phyloP scores from a whole-genome alignment of 2,888 invertebrate genomes.

The Parochlus steinenii region DNA sequence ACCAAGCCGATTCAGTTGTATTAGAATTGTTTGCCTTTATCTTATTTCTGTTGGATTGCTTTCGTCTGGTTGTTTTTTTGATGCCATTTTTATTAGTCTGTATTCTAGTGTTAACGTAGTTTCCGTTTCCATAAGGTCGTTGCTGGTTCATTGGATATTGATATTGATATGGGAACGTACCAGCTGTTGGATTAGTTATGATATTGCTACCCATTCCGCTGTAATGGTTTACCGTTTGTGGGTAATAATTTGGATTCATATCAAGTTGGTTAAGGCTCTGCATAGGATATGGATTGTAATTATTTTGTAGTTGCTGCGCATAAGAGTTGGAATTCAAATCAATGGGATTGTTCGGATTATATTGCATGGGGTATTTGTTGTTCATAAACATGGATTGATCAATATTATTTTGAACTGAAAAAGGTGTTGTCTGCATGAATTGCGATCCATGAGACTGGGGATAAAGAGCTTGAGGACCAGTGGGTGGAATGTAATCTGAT shows the following conservation, averaged over 20 bases:
- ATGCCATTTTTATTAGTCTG: not conserved
- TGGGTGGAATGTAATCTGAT: slow-evolving; percentile 4
- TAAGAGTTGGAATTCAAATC: too few species aligned
- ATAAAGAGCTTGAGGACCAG: not conserved
- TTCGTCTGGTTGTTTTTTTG: slow-evolving; percentile 1
- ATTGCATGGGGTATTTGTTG: slow-evolving; percentile 5
- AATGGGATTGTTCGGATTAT: slow-evolving; percentile 4
- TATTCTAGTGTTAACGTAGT: not conserved
- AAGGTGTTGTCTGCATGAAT: not conserved
- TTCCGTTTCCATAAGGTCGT: not conserved
- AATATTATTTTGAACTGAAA: slow-evolving; percentile 1
- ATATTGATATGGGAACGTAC: not conserved
- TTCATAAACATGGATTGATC: slow-evolving; percentile 9
- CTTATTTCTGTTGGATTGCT: slow-evolving; percentile 6
- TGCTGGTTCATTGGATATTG: not conserved
- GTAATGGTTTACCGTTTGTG: not conserved
- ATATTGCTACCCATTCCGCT: not conserved
- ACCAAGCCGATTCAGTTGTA: slow-evolving; percentile 10
- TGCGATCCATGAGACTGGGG: not conserved
- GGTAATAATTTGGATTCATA: not conserved
- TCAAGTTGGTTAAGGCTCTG: not conserved
- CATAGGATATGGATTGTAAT: not conserved
- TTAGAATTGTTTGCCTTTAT: slow-evolving; percentile 5
- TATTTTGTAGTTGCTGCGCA: too few species aligned
- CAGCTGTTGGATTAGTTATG: not conserved